Evolutionary conservation across 2,888 invertebrate species (phyloP).

Genomic region (Hemicrepidius hirtus): DNA sequence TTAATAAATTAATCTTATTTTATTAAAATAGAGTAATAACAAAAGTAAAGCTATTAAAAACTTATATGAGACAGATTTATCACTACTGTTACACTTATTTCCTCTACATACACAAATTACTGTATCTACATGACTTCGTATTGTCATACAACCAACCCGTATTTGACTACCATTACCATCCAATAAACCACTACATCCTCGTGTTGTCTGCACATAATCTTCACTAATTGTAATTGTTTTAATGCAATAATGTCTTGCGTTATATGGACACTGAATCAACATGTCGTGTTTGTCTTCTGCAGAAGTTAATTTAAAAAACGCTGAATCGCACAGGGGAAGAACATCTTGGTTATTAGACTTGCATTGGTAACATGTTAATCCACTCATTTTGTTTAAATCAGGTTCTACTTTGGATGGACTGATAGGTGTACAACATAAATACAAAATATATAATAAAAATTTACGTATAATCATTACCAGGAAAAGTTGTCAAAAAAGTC

Average conservation of each 20-base stretch:
- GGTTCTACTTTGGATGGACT: conserved; percentile 31
- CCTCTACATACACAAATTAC: conserved; percentile 53
- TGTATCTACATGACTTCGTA: conserved; percentile 36
- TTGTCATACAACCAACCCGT: conserved; percentile 54
- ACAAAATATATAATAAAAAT: not conserved
- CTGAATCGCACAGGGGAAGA: conserved; percentile 54
- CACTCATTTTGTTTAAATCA: conserved; percentile 37
- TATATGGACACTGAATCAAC: conserved; percentile 56
- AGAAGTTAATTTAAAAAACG: conserved; percentile 53
- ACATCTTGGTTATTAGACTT: conserved; percentile 48
- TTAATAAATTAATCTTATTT: conserved; percentile 19
- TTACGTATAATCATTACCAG: not conserved
- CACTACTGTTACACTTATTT: conserved; percentile 52
- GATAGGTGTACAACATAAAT: not conserved
- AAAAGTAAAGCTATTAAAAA: conserved; percentile 2
- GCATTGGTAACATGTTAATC: conserved; percentile 59
- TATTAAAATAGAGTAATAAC: conserved; percentile 33
- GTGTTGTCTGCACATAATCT: conserved; percentile 42
- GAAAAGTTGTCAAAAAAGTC: not conserved
- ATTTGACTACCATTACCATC: conserved; percentile 53
- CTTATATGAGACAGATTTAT: conserved; percentile 23
- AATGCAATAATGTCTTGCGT: conserved; percentile 54
- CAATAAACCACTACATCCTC: conserved; percentile 55
- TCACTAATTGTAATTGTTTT: conserved; percentile 48
- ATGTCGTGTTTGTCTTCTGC: conserved; percentile 51